These are phyloP conservation scores for Cantharis lateralis DNA, from an alignment of 2,888 invertebrate species.

Conservation along the genomic window DNA sequence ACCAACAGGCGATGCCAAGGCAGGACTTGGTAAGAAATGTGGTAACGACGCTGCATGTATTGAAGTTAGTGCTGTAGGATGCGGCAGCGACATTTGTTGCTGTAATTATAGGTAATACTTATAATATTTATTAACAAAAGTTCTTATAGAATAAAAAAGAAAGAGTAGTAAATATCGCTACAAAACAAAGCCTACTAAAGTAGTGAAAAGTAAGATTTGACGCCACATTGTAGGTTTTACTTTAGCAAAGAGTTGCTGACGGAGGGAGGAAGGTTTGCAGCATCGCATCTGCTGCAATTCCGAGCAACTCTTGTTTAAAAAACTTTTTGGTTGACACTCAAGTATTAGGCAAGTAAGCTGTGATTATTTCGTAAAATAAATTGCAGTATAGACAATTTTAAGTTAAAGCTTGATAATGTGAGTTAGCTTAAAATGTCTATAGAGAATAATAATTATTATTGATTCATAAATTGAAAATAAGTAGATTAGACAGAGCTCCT, in stretches of 20 bases:
- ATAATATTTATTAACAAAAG: neutral
- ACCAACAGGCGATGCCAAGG: slow-evolving; percentile 88
- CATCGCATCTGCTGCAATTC: neutral
- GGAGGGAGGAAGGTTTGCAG: neutral
- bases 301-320: neutral
- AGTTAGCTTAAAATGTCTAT: neutral
- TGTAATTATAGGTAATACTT: slow-evolving; percentile 24
- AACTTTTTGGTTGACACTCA: neutral
- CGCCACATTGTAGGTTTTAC: neutral
- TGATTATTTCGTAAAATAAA: neutral
- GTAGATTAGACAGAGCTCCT: slow-evolving; percentile 39
- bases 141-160: neutral
- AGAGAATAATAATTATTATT: neutral
- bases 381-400: neutral
- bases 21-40: slow-evolving; percentile 91
- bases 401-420: neutral
- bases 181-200: neutral
- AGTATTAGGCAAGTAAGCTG: neutral
- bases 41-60: slow-evolving; percentile 76
- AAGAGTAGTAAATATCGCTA: neutral
- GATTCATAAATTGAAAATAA: neutral
- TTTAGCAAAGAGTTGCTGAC: neutral
- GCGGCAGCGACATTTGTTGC: slow-evolving; percentile 47
- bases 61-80: slow-evolving; percentile 70
- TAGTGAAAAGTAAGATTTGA: neutral